Percentiles rank a stretch among this genome's conserved stretches.
Evolutionary conservation across 2,797 vertebrate genomes (phyloP).

Genomic region (Oceanodroma leucorhoa): DNA sequence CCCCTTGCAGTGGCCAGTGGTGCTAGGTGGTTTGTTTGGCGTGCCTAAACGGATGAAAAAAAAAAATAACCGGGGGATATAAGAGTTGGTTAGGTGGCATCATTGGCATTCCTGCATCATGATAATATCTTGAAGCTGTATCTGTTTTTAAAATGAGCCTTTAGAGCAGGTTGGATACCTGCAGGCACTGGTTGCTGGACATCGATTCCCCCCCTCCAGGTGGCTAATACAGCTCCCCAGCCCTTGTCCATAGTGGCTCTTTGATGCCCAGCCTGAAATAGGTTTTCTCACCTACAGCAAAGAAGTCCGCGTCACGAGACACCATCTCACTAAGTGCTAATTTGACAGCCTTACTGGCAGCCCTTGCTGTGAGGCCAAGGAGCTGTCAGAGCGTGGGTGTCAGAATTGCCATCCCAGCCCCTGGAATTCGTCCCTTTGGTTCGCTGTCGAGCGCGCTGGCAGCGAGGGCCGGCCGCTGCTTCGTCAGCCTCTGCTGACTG

Average conservation of each 20-base stretch:
- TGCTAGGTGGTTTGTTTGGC: background rate
- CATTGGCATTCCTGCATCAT: background rate
- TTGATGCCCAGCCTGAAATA: background rate
- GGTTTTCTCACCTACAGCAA: background rate
- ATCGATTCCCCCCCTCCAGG: background rate
- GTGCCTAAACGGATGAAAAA: background rate
- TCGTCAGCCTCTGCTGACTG: background rate
- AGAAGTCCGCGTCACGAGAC: background rate
- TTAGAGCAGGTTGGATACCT: background rate
- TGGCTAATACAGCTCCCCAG: background rate
- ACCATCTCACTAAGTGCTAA: background rate
- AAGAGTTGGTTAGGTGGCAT: background rate
- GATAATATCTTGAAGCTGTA: background rate
- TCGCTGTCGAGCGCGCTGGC: background rate
- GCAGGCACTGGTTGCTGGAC: background rate
- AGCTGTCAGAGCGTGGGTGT: fast-evolving
- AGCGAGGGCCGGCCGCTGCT: background rate
- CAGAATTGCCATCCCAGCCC: background rate
- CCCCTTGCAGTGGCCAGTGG: background rate
- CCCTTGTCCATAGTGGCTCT: background rate
- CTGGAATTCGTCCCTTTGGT: background rate
- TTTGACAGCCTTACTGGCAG: background rate
- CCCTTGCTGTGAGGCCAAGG: background rate
- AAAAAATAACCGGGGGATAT: background rate
- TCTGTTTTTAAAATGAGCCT: background rate